phyloP scores from a whole-genome alignment of 2,797 vertebrate genomes.

The Cygnus olor region DNA sequence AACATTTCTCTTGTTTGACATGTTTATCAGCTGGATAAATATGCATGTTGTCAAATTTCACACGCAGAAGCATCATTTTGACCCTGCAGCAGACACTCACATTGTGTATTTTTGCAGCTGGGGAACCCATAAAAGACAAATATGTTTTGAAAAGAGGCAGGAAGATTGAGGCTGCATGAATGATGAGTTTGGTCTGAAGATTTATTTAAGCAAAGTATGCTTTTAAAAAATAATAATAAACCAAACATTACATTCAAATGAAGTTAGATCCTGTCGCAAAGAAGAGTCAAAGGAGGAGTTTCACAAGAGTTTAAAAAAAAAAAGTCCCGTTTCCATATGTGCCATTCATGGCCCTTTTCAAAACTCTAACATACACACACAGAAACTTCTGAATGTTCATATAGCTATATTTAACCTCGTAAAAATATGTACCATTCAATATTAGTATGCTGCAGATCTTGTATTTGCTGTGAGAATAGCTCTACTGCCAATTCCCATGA shows the following conservation, averaged over 20 bases:
- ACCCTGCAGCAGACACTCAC: neutral
- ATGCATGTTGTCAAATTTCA: neutral
- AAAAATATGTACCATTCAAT: neutral
- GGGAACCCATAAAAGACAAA: neutral
- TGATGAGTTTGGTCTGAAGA: neutral
- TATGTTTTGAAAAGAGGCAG: neutral
- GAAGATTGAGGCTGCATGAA: neutral
- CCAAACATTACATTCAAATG: neutral
- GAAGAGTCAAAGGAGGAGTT: neutral
- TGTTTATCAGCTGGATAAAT: slow-evolving; percentile 27
- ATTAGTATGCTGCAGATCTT: neutral
- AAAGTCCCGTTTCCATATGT: neutral
- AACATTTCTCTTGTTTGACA: neutral
- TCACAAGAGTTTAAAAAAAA: neutral
- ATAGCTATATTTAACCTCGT: neutral
- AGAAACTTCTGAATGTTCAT: neutral
- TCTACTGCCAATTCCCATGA: neutral
- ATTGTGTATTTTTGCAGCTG: slow-evolving; percentile 51
- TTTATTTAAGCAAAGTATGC: neutral
- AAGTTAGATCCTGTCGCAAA: neutral
- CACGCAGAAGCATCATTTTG: neutral
- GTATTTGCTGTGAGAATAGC: neutral
- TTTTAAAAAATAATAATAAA: neutral
- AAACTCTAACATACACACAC: neutral
- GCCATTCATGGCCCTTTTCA: neutral